A percentile compares a stretch with the other conserved stretches of the same genome.
Conservation (phyloP, 2,888 invertebrate species). For the Leptothorax acervorum region DNA sequence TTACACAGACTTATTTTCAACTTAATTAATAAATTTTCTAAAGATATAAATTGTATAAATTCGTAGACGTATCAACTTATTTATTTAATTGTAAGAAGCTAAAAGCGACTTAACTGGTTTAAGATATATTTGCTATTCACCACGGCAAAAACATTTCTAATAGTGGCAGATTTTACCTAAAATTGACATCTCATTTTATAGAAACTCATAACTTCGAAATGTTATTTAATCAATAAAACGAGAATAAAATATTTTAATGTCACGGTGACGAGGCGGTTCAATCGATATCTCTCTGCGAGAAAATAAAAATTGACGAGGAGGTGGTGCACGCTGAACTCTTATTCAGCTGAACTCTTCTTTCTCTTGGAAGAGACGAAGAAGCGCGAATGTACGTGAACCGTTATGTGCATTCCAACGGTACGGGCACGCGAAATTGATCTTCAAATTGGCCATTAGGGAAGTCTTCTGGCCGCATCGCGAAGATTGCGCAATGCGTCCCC, state of each 20-base stretch:
- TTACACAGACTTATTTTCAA: not conserved
- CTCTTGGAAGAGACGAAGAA: conserved; percentile 13
- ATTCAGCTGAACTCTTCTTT: not conserved
- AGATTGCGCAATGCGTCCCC: conserved; percentile 56
- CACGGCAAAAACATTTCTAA: not conserved
- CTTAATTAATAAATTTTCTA: not conserved
- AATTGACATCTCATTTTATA: not conserved
- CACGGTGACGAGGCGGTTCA: not conserved
- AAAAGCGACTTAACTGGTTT: not conserved
- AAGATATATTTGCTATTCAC: not conserved
- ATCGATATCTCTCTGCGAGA: conserved; percentile 6
- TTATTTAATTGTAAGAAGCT: not conserved
- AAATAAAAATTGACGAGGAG: conserved; percentile 10
- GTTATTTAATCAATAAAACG: not conserved
- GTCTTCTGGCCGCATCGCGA: conserved; percentile 67
- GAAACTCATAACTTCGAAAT: not conserved
- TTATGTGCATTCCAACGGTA: conserved; percentile 75
- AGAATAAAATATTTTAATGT: not conserved
- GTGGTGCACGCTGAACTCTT: not conserved
- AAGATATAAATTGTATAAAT: not conserved
- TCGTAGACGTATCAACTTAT: not conserved
- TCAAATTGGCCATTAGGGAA: conserved; percentile 78
- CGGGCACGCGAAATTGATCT: conserved; percentile 78
- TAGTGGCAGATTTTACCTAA: not conserved
- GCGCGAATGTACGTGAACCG: conserved; percentile 59